Evolutionary conservation across 2,113 vertebrate species (phyloP), one percentile per base, ranked within the genome.

Genomic region (Nothoprocta perdicaria): DNA sequence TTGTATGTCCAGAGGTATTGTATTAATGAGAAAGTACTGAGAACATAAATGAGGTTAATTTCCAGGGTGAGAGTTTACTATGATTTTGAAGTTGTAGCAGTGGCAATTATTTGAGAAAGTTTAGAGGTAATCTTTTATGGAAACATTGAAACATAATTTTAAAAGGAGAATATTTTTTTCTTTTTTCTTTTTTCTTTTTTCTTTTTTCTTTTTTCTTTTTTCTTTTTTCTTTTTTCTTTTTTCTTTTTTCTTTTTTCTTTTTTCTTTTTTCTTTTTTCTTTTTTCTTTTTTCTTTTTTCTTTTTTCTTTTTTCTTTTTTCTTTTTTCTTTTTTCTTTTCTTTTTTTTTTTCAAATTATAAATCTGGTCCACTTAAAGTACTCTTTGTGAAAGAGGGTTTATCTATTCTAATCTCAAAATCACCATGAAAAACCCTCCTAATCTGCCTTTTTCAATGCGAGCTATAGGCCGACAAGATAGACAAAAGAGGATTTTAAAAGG

Each of bases 341-440:
- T 3, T 0, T 26, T 33, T 86, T 84, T 69, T 80, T 66, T 58
- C 48, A 17, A 69, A 50, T 93, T 68, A 65, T 6, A 2, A 74
- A 61, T 87, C 31, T 75, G 26, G 2, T 40, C n/a, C 52, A 52
- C 33, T 58, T 85, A 58, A 76, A 92, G 72, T 31, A 67, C 16
- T 23, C 33, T 68, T 52, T 89, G 26, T 85, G 72, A 82, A 66
- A 74, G 67, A 23, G 53, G 65, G 41, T 2, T 29, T 77, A 12
- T 69, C 26, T 92, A 85, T 83, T 78, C 46, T 78, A 38, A 22
- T 87, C 84, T 91, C 68, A 83, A 80, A 88, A 4, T 58, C 57
- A 38, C 26, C 23, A 4, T 2, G 52, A 83, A 53, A 68, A 65
- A 83, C 63, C 65, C 80, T 57, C 52, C 26, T 78, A 8, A 65